These are phyloP conservation scores for Andrena trimmerana DNA, from an alignment of 2,888 invertebrate species.

Conservation along the genomic window DNA sequence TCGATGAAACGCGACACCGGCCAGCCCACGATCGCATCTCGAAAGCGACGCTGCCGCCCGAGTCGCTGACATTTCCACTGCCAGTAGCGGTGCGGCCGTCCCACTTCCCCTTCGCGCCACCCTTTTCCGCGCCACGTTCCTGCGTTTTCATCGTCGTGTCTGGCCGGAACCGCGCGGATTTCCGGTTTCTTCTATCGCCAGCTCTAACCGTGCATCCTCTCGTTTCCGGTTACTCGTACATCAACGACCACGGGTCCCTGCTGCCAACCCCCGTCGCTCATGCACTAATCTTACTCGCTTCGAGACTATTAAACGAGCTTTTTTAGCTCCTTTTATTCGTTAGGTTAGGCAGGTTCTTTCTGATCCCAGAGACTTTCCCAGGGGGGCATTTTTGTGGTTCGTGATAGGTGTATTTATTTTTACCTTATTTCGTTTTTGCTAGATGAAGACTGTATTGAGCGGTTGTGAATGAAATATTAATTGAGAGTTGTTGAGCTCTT, in stretches of 20 bases:
- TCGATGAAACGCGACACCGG: constrained; percentile 33
- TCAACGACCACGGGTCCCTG: constrained; percentile 34
- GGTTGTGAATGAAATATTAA: no score
- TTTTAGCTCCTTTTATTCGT: no score
- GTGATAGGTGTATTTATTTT: no score
- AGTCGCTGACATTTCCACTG: constrained; percentile 15
- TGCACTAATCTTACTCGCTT: constrained; percentile 42
- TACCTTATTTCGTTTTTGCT: no score
- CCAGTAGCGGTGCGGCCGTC: background rate
- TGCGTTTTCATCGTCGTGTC: constrained; percentile 27
- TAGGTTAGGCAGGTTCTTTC: no score
- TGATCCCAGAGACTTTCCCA: no score
- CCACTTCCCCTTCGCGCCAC: background rate
- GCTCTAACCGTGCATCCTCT: constrained; percentile 45
- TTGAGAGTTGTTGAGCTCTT: no score
- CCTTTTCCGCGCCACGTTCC: constrained; percentile 5
- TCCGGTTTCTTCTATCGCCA: constrained; percentile 59
- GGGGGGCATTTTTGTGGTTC: no score
- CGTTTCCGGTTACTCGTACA: constrained; percentile 51
- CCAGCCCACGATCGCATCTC: constrained; percentile 1
- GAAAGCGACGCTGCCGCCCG: constrained; percentile 19
- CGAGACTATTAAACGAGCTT: constrained; percentile 9
- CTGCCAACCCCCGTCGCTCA: constrained; percentile 29
- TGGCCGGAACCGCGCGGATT: constrained; percentile 20
- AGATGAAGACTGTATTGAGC: no score